A percentile compares a stretch with the other conserved stretches of the same genome.
These are phyloP conservation scores for Ornithorhynchus anatinus DNA, from an alignment of 2,113 vertebrate species.

Conservation along the genomic window DNA sequence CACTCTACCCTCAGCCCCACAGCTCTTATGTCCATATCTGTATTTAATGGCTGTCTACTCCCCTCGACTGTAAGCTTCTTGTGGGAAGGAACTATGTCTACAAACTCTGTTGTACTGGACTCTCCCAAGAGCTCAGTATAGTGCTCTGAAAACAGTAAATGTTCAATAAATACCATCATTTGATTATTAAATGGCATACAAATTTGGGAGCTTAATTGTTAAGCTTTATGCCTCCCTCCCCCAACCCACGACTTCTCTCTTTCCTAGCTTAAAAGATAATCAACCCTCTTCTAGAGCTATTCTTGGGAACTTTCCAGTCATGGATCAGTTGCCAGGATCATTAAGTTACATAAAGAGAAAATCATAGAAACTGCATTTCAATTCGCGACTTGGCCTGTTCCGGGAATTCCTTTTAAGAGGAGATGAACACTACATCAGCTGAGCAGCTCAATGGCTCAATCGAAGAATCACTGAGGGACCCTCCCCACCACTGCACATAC, in stretches of 20 bases:
- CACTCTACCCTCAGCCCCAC: too few species aligned
- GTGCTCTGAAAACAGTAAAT: too few species aligned
- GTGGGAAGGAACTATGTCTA: too few species aligned
- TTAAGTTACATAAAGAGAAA: background rate
- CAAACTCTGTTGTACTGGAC: too few species aligned
- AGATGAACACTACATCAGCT: background rate
- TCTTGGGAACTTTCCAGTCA: constrained; percentile 1
- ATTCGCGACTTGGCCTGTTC: background rate
- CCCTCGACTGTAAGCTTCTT: too few species aligned
- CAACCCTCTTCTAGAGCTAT: background rate
- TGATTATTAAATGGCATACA: background rate
- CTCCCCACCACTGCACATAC: too few species aligned
- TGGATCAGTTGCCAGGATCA: background rate
- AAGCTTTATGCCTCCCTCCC: too few species aligned
- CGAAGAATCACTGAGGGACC: fast-evolving
- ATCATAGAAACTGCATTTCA: background rate
- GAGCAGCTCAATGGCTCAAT: background rate
- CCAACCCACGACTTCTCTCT: too few species aligned
- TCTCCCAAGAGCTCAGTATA: too few species aligned
- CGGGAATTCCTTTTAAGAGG: background rate
- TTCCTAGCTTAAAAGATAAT: constrained; percentile 12
- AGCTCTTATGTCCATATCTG: background rate
- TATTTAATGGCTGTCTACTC: background rate
- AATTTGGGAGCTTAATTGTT: background rate
- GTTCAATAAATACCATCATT: too few species aligned